Evolutionary conservation across 2,113 vertebrate genomes (phyloP), one percentile per base, ranked within the genome.

Genomic region (Prietella phreatophila): DNA sequence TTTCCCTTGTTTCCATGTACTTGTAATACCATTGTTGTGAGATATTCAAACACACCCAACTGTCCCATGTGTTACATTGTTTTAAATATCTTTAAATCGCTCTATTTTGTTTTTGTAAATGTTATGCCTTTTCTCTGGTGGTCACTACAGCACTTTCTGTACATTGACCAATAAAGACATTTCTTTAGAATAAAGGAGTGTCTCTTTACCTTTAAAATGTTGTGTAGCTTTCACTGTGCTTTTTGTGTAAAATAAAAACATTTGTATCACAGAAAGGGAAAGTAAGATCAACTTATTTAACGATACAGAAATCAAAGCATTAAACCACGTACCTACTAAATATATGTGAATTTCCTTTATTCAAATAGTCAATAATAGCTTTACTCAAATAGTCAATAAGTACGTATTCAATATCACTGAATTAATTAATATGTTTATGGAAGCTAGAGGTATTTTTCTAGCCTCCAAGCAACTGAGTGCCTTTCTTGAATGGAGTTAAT

Each of bases 131-230:
- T 93, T 93, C 95, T 96, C 96, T 92, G 95, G 95, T 96, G 95
- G 95, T 97, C 95, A 94, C 95, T 94, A 93, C 2, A 90, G 96
- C 96, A 97, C 96, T 97, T 96, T 95, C 96, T 97, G 96, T 97
- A 98, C 96, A 96, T 96, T 96, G 95, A 96, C 96, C 95, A 98
- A 97, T 98, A 99, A 98, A 98, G 95, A 96, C 92, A 96, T 96
- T 97, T 97, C 97, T 97, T 98, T 82, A 97, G 96, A 97, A 96
- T 93, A 85, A 86, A 60, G 58, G 67, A 50, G 69, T 7, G 61
- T 87, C n/a, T 85, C 61, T 61, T 85, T 89, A 63, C 47, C 4
- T 8, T 73, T 42, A 55, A 67, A 42, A 55, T 76, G 47, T 14
- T 81, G n/a, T 69, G 14, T 17, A 36, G 30, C 17, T 19, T 33